Percentiles rank a stretch among this genome's conserved stretches.
Evolutionary conservation across 2,113 vertebrate genomes (phyloP).

Genomic region (Kryptolebias marmoratus): DNA sequence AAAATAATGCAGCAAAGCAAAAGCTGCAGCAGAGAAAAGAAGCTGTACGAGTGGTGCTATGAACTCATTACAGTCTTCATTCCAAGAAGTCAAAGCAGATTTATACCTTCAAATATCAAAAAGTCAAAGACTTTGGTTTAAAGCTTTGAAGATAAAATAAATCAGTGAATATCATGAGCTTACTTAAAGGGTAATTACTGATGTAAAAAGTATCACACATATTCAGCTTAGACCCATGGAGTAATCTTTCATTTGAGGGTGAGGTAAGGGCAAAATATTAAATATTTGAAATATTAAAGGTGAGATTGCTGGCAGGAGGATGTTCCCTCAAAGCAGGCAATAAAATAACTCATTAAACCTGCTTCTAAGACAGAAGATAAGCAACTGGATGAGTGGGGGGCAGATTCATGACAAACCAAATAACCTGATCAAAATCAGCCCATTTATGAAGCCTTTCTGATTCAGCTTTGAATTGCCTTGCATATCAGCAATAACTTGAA

Average conservation of each 20-base stretch:
- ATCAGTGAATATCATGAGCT: slow-evolving; percentile 27
- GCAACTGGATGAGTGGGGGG: slow-evolving; percentile 46
- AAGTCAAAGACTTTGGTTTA: slow-evolving; percentile 17
- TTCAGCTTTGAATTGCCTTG: slow-evolving; percentile 45
- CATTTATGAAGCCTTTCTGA: slow-evolving; percentile 39
- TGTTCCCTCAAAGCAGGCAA: slow-evolving; percentile 57
- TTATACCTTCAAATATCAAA: slow-evolving; percentile 17
- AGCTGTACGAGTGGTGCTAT: not conserved
- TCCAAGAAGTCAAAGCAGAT: slow-evolving; percentile 34
- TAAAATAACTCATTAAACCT: slow-evolving; percentile 81
- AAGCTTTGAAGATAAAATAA: slow-evolving; percentile 31
- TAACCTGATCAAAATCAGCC: slow-evolving; percentile 55
- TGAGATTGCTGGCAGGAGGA: slow-evolving; percentile 60
- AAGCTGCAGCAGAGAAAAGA: not conserved
- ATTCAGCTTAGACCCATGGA: slow-evolving; percentile 18
- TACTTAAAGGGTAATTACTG: slow-evolving; percentile 59
- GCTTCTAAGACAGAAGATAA: slow-evolving; percentile 71
- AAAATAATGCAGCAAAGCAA: not conserved
- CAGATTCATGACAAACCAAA: slow-evolving; percentile 55
- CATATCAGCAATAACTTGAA: slow-evolving; percentile 12
- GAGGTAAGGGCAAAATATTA: slow-evolving; percentile 29
- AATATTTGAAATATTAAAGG: slow-evolving; percentile 70
- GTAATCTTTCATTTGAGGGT: slow-evolving; percentile 42
- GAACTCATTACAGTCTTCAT: slow-evolving; percentile 5
- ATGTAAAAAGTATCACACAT: slow-evolving; percentile 37